A percentile compares a stretch with the other conserved stretches of the same genome.
phyloP scores from a whole-genome alignment of 2,113 vertebrate genomes.

The Bettongia penicillata region DNA sequence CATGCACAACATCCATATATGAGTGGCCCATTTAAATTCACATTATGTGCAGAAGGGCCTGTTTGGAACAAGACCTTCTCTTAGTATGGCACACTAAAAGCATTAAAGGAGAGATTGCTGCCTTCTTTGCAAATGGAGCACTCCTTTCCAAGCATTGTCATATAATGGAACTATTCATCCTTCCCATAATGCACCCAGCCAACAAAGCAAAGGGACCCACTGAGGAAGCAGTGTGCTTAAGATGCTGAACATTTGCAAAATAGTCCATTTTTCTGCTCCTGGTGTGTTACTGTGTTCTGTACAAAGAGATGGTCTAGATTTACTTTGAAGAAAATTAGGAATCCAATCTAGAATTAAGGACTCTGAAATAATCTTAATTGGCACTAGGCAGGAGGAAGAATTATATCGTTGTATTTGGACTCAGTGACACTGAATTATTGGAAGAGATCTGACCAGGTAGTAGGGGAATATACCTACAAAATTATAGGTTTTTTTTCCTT shows the following conservation, averaged over 20 bases:
- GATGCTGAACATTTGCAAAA: constrained; percentile 73
- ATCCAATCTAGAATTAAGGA: constrained; percentile 59
- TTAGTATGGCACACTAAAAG: background rate
- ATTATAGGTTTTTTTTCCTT: background rate
- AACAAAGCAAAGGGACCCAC: constrained; percentile 54
- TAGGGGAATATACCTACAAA: background rate
- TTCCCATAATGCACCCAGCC: constrained; percentile 66
- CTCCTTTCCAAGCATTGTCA: background rate
- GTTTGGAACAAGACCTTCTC: background rate
- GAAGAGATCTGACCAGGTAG: background rate
- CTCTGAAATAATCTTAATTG: constrained; percentile 29
- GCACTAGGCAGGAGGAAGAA: background rate
- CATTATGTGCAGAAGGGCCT: background rate
- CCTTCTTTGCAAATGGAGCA: background rate
- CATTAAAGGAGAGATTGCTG: background rate
- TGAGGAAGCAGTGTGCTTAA: constrained; percentile 43
- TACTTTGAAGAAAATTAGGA: constrained; percentile 79
- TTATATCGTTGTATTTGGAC: background rate
- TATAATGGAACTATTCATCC: constrained; percentile 49
- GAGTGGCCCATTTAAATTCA: background rate
- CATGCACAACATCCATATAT: background rate
- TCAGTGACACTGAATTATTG: background rate
- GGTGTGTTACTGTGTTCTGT: constrained; percentile 67
- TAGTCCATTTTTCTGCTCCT: constrained; percentile 53
- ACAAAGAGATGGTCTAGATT: constrained; percentile 62